These are phyloP conservation scores for Saturnia japonica DNA, from an alignment of 2,888 invertebrate genomes.

Conservation along the genomic window DNA sequence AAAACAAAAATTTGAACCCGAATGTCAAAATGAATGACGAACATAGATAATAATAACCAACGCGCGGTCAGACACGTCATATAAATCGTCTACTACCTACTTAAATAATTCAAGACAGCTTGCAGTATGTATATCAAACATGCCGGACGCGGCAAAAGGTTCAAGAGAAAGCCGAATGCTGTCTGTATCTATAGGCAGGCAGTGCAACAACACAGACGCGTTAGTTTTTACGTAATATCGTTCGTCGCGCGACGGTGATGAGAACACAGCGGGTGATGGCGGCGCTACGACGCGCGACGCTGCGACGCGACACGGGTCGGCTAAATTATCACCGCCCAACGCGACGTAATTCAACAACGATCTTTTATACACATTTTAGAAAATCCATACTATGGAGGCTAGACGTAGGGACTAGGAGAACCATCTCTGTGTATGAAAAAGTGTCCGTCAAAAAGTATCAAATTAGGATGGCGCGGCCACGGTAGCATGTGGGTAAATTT, in stretches of 20 bases:
- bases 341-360: conserved; percentile 16
- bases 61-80: background rate
- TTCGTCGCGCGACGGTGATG: conserved; percentile 23
- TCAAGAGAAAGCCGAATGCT: conserved; percentile 11
- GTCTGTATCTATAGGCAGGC: conserved; percentile 1
- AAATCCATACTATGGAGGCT: background rate
- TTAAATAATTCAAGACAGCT: background rate
- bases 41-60: background rate
- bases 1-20: background rate
- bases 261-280: conserved; percentile 39
- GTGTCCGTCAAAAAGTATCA: no score
- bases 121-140: conserved; percentile 9
- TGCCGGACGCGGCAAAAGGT: conserved; percentile 11
- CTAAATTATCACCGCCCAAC: conserved; percentile 47
- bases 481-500: no score
- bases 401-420: no score
- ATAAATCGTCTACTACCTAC: background rate
- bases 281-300: conserved; percentile 29
- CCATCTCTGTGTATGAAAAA: no score
- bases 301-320: conserved; percentile 38
- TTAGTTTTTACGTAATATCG: conserved; percentile 54
- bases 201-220: conserved; percentile 46
- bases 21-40: background rate
- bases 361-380: background rate
- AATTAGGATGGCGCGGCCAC: no score